Base-by-base conservation (phyloP, 2,113 vertebrate species). In the Mastomys coucha region DNA sequence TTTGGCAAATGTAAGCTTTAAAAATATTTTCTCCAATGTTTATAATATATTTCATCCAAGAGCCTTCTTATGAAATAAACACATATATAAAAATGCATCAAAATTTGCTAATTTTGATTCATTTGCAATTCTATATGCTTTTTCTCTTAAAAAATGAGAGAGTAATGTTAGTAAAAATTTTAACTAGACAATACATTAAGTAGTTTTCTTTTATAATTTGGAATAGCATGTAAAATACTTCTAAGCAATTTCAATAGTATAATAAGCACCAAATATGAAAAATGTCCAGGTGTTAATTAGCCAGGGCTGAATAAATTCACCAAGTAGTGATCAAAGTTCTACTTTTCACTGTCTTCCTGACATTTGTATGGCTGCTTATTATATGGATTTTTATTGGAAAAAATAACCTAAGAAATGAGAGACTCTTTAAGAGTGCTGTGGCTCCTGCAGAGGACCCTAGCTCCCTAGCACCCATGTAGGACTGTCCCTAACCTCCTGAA, bases 231-330 rank as follows among this genome's bases (percentile, higher is more conserved):
- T 10, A 78, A 73, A 51, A 42, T 85, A 96, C 60, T 77, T 88
- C 36, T 80, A 91, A 97, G 80, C 94, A 88, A 97, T 87, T 86
- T 96, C 72, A 97, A 94, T 85, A 80, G 33, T 84, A 93, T 85
- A 82, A 75, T 95, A 93, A 95, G 94, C 81, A 94, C 56, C 73
- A 73, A 96, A 97, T 97, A 91, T 94, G 19, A n/a, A 36, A 96
- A 70, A 69, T 33, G 45, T 85, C 72, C 63, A 12, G 70, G 88
- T 93, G 80, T 97, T 97, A 97, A 96, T 96, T 96, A 93, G 39
- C 49, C 20, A 96, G 10, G n/a, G 87, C 42, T 91, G 88, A 98
- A 78, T 90, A 97, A 70, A 94, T 88, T 97, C 16, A 86, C 89
- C 63, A 91, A 81, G 88, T 42, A 91, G 7, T 51, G n/a, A 93